phyloP scores from a whole-genome alignment of 1,140 invertebrate species.

The Drosophila hydei region DNA sequence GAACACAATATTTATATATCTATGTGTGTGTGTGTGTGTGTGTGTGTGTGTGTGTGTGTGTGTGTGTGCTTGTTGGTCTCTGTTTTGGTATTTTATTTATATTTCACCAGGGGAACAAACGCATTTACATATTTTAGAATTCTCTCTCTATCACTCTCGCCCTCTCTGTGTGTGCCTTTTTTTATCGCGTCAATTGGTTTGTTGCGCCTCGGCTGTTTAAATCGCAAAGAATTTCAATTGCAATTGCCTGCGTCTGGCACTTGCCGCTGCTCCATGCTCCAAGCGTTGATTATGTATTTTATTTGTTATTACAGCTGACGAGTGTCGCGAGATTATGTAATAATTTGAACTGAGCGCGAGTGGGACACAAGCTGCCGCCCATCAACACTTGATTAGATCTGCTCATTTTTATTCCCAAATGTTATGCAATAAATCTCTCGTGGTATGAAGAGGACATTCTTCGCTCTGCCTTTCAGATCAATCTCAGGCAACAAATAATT shows the following conservation, averaged over 20 bases:
- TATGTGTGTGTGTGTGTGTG: conserved; percentile 10
- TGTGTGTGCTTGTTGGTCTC: conserved; percentile 24
- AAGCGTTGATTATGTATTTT: conserved; percentile 32
- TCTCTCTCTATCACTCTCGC: not conserved
- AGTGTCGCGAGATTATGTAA: conserved; percentile 56
- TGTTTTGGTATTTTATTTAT: conserved; percentile 58
- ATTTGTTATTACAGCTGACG: conserved; percentile 8
- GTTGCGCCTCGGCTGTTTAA: conserved; percentile 39
- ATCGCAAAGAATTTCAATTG: conserved; percentile 64
- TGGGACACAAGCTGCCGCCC: not conserved
- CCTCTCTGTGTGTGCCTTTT: conserved; percentile 10
- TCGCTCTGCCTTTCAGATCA: too few species aligned
- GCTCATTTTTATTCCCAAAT: too few species aligned
- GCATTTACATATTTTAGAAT: conserved; percentile 72
- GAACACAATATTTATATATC: conserved; percentile 7
- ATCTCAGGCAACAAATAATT: not conserved
- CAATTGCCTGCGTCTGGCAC: conserved; percentile 26
- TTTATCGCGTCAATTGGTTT: conserved; percentile 59
- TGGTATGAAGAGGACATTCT: too few species aligned
- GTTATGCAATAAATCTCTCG: too few species aligned
- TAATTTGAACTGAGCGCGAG: conserved; percentile 40
- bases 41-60: conserved; percentile 12
- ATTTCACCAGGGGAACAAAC: conserved; percentile 69
- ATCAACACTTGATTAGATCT: not conserved
- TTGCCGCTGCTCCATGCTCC: conserved; percentile 29